A percentile compares a stretch with the other conserved stretches of the same genome.
phyloP scores from a whole-genome alignment of 2,888 invertebrate species.

The Drosophila fulvimacula region DNA sequence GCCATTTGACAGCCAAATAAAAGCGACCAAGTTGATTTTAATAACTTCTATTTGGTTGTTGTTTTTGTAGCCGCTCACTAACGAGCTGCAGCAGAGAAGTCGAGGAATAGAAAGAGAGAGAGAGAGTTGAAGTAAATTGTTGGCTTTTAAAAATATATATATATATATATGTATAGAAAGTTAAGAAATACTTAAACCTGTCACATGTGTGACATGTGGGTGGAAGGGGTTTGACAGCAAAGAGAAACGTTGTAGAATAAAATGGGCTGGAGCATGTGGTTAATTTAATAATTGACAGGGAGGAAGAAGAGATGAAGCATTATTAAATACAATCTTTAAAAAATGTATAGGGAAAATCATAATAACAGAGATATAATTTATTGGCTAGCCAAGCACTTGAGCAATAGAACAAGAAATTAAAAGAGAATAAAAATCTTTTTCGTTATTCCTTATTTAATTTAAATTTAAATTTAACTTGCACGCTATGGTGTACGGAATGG shows the following conservation, averaged over 20 bases:
- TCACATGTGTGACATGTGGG: conserved; percentile 14
- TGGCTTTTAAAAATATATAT: conserved; percentile 41
- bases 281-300: conserved; percentile 23
- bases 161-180: conserved; percentile 21
- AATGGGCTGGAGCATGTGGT: no score
- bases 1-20: conserved; percentile 66
- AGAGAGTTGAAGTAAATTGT: conserved; percentile 26
- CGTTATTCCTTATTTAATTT: no score
- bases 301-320: background rate
- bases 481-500: no score
- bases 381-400: no score
- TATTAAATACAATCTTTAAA: no score
- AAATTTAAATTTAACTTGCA: no score
- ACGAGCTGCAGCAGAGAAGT: conserved; percentile 30
- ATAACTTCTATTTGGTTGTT: conserved; percentile 33
- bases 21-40: conserved; percentile 55
- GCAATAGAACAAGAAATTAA: background rate
- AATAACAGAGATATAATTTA: no score
- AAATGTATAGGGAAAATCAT: no score
- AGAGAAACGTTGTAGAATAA: background rate
- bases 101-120: background rate
- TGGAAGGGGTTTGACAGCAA: conserved; percentile 1
- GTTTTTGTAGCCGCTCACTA: conserved; percentile 28
- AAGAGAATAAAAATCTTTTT: background rate
- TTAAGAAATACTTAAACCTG: conserved; percentile 17